Evolutionary conservation across 1,140 invertebrate genomes (phyloP), one percentile per base, ranked within the genome.

Genomic region (Thereuonema tuberculata): DNA sequence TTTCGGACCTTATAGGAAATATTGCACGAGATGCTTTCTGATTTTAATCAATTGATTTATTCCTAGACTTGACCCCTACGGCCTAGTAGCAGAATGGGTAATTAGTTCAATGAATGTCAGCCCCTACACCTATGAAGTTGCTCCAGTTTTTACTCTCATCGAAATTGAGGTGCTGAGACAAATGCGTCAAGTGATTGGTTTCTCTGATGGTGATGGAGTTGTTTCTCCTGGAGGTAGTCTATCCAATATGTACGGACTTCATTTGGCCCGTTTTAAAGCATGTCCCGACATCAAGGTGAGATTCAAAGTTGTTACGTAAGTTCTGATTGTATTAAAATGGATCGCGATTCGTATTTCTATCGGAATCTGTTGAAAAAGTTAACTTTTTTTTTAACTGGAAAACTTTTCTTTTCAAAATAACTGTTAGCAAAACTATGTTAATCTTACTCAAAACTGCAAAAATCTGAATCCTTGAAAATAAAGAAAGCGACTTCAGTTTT

Each of bases 161-260:
- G 89, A 93, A 65, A 71, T 78, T 63, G 78, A 81, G 14, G 82
- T 92, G 0, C 72, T 93, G 29, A 68, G 72, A 1, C 84, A 89
- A 67, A 96, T 98, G 92, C 78, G 89, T 43, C 75, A 75, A 20
- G 82, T 90, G 21, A 81, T 98, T 31, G 93, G 94, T 0, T 97
- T 86, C 79, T 73, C 78, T 2, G 74, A 81, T 14, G 86, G 84
- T 0, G 89, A 91, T 73, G 93, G 90, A 0, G 90, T 97, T 50
- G 96, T 98, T 73, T 89, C 87, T 68, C 94, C 94, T 12, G 94
- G 94, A 28, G 94, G 94, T 0, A 93, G 92, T 0, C 86, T 97
- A 64, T 87, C 93, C 1, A 98, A 98, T 71, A 85, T 93, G 60
- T 98, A 98, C 71, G 93, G 88, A 15, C 90, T 98, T 58, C 87